Evolutionary conservation across 1,140 invertebrate genomes (phyloP), one percentile per base, ranked within the genome.

Genomic region (Conopomorpha cramerella): DNA sequence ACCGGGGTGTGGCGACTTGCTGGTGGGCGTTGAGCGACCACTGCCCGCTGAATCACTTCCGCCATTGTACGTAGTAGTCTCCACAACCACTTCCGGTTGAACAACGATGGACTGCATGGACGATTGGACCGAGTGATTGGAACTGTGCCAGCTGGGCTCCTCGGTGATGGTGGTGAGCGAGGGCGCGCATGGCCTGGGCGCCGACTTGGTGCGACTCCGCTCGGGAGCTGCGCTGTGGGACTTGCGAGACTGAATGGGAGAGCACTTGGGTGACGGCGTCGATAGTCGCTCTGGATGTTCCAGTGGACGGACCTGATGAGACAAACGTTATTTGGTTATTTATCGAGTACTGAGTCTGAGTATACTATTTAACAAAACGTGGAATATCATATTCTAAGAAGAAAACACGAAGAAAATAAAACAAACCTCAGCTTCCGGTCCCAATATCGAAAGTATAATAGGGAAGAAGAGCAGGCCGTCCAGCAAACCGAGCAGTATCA

Each of bases 381-480:
- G n/a, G n/a, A n/a, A n/a, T n/a, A n/a, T n/a, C n/a, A n/a, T n/a
- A n/a, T n/a, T n/a, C n/a, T n/a, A n/a, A n/a, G n/a, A n/a, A n/a
- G n/a, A n/a, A n/a, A n/a, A n/a, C n/a, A n/a, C n/a, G n/a, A n/a
- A n/a, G n/a, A n/a, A n/a, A 17, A 16, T 43, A 43, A 43, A 34
- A 51, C 56, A 56, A 62, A 91, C 85, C 83, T 98, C 96, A 34
- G 92, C 88, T 41, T 86, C 84, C 1, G 96, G 96, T 30, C 96
- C 96, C 38, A 95, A 67, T 33, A 98, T 71, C 6, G 91, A 90
- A 8, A 99, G 70, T 2, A 99, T 55, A 10, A 98, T 88, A 8
- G 96, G 97, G 54, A 98, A 90, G 50, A 98, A 89, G 29, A 97
- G 81, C n/a, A 99, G 74, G 7, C 95, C 93, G 77, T 98, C 98